Percentiles rank a stretch among this genome's conserved stretches.
phyloP scores from a whole-genome alignment of 2,797 vertebrate species.

The Carduelis carduelis region DNA sequence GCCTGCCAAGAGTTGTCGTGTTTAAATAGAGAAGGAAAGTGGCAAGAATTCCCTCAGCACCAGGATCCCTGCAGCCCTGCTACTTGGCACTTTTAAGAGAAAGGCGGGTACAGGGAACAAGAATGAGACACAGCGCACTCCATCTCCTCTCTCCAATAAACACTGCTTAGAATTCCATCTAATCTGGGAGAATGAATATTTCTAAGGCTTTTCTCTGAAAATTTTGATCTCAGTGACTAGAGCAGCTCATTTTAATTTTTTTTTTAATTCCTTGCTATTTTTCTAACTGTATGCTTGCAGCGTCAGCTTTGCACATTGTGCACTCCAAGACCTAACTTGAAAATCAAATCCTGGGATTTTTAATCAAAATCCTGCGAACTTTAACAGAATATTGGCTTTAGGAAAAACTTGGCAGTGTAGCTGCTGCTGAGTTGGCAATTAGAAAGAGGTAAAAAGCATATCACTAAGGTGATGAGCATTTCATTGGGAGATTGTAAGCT shows the following conservation, averaged over 20 bases:
- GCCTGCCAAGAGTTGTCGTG: conserved; percentile 59
- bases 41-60: conserved; percentile 54
- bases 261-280: neutral
- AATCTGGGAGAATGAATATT: conserved; percentile 39
- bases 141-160: conserved; percentile 35
- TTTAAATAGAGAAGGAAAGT: conserved; percentile 63
- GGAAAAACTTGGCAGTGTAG: neutral
- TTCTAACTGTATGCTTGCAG: neutral
- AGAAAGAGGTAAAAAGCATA: neutral
- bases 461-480: neutral
- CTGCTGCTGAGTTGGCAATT: neutral
- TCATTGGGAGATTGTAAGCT: neutral
- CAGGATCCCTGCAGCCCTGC: conserved; percentile 38
- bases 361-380: neutral
- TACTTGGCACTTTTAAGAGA: conserved; percentile 31
- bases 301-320: neutral
- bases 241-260: neutral
- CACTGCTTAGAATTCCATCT: conserved; percentile 1
- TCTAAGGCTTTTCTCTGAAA: neutral
- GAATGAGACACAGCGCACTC: conserved; percentile 39
- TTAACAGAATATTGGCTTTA: neutral
- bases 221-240: neutral
- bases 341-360: neutral
- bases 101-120: conserved; percentile 15
- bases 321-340: neutral